Conservation (phyloP, 2,888 invertebrate species). For the Plemyria rubiginata region DNA sequence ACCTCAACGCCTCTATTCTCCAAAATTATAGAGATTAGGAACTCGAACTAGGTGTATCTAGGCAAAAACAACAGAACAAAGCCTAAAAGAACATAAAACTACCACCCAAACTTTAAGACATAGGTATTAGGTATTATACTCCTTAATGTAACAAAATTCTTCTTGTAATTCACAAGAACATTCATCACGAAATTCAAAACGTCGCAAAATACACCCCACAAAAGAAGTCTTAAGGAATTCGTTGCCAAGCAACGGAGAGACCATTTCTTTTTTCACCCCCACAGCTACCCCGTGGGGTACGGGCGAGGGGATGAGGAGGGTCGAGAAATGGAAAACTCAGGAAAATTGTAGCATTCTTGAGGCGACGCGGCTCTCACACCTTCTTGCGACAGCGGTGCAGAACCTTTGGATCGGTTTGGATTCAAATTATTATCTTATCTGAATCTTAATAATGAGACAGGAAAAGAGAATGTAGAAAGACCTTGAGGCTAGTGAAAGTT, state of each 20-base stretch:
- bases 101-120: no score
- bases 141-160: no score
- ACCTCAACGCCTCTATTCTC: no score
- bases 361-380: constrained; percentile 83
- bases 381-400: constrained; percentile 65
- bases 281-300: constrained; percentile 34
- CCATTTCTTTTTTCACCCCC: constrained; percentile 73
- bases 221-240: constrained; percentile 53
- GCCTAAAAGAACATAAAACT: no score
- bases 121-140: no score
- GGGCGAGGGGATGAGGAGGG: constrained; percentile 54
- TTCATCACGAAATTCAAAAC: constrained; percentile 21
- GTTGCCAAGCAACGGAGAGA: constrained; percentile 74
- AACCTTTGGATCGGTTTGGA: constrained; percentile 56
- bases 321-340: constrained; percentile 85
- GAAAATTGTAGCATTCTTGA: constrained; percentile 86
- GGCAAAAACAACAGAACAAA: no score
- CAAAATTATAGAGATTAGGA: no score
- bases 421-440: background rate
- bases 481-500: no score
- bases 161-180: constrained; percentile 9
- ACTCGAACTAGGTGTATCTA: no score
- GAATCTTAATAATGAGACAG: no score
- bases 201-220: constrained; percentile 31
- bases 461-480: no score